Base-by-base conservation (phyloP, 2,888 invertebrate genomes). In the Harmothoe impar region DNA sequence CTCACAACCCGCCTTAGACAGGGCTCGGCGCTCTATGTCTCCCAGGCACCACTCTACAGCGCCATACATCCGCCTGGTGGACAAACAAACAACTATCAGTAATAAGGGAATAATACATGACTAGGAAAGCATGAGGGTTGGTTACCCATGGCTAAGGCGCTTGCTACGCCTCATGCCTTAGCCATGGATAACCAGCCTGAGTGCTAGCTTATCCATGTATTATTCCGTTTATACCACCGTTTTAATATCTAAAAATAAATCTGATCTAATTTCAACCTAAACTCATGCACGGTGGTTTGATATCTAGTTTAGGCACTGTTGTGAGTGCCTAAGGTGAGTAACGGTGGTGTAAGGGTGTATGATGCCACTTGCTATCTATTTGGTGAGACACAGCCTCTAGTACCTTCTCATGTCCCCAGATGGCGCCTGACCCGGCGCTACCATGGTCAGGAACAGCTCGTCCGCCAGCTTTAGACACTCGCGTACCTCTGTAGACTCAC, bases 61-160 rank as follows among this genome's bases (percentile, higher is more conserved):
- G n/a, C 62, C n/a, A 62, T 62, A 62, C 62, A 62, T 62, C 62
- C 62, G 62, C 62, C 62, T 62, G 62, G 62, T 62, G 62, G 62
- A n/a, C 23, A 62, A 62, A 62, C 20, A 62, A 3, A 15, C 23
- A 62, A 62, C 62, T 62, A 62, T 52, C 54, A 52, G 54, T 17
- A 52, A 10, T 52, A 52, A 17, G 54, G 54, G 10, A 15, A 10
- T 15, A 52, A 52, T 17, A 17, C 12, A 17, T 52, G 17, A 10
- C 54, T 52, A 10, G 10, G 17, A 52, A 52, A 52, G 10, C 17
- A 52, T 52, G 17, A 52, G 17, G 10, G 17, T 52, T 17, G n/a
- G n/a, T n/a, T n/a, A n/a, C 17, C 17, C 17, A 52, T 52, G 54
- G 10, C 12, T 52, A 52, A 15, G 10, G 12, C 54, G 17, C 17